Conservation (phyloP, 1,140 invertebrate species). For the Bacillus rossius region DNA sequence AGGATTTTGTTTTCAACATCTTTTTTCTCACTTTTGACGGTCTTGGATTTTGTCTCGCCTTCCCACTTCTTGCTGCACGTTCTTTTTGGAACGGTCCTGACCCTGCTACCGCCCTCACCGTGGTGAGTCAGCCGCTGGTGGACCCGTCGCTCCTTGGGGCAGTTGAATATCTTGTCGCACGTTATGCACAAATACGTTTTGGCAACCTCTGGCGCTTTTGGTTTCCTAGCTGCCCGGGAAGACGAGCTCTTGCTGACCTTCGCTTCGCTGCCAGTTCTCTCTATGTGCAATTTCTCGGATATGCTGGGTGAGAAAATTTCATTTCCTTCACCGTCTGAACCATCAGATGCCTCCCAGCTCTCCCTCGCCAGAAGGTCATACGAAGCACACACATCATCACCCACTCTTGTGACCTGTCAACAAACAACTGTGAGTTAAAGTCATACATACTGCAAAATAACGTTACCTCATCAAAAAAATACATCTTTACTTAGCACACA, state of each 20-base stretch:
- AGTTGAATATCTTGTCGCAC: conserved; percentile 55
- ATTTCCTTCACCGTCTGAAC: conserved; percentile 51
- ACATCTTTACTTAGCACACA: too few relatives aligned
- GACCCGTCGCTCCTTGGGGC: conserved; percentile 57
- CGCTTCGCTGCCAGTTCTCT: too few relatives aligned
- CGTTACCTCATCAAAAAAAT: too few relatives aligned
- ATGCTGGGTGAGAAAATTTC: background rate
- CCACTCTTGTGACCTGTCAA: conserved; percentile 32
- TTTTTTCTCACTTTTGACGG: too few relatives aligned
- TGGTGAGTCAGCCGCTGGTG: conserved; percentile 44
- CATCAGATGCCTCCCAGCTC: conserved; percentile 59
- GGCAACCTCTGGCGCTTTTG: background rate
- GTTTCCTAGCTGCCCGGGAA: background rate
- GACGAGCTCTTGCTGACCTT: background rate
- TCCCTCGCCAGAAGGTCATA: conserved; percentile 61
- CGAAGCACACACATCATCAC: conserved; percentile 51
- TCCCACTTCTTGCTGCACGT: too few relatives aligned
- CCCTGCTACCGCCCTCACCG: background rate
- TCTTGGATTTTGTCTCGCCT: too few relatives aligned
- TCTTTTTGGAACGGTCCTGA: too few relatives aligned
- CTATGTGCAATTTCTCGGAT: too few relatives aligned
- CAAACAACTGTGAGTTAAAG: too few relatives aligned
- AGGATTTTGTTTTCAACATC: background rate
- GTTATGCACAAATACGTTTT: conserved; percentile 11
- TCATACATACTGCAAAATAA: too few relatives aligned